phyloP scores from a whole-genome alignment of 1,140 invertebrate species.

The Cataglyphis hispanica region DNA sequence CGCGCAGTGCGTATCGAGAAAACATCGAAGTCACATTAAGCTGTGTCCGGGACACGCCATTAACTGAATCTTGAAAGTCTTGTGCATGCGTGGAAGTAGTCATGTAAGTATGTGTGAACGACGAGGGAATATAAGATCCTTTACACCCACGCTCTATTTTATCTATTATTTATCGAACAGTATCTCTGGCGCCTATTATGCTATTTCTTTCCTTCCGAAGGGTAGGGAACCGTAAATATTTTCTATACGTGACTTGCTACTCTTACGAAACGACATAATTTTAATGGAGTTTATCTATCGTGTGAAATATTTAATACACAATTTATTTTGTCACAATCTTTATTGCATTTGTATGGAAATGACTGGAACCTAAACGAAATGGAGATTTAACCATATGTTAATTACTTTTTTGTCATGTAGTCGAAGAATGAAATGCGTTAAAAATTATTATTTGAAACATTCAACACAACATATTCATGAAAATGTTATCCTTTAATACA shows the following conservation, averaged over 20 bases:
- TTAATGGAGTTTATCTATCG: background rate
- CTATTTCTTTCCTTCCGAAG: background rate
- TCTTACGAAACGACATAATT: conserved; percentile 6
- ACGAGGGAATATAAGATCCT: conserved; percentile 40
- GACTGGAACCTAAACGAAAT: background rate
- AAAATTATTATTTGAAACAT: conserved; percentile 20
- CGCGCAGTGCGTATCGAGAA: conserved; percentile 43
- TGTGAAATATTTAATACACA: background rate
- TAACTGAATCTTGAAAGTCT: conserved; percentile 62
- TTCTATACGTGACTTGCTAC: background rate
- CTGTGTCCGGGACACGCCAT: conserved; percentile 33
- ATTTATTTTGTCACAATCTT: conserved; percentile 15
- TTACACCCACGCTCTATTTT: conserved; percentile 60
- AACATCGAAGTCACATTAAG: conserved; percentile 71
- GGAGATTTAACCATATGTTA: background rate
- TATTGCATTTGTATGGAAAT: background rate
- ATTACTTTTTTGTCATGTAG: background rate
- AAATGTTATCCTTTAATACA: conserved; percentile 14
- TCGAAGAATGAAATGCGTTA: background rate
- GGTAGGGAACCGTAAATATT: conserved; percentile 32
- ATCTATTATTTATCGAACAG: conserved; percentile 21
- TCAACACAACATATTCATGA: conserved; percentile 37
- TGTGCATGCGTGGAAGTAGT: conserved; percentile 39
- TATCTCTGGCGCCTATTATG: conserved; percentile 19
- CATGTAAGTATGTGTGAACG: background rate